Evolutionary conservation across 2,113 vertebrate genomes (phyloP).

Genomic region (Pachypanchax playfairii): DNA sequence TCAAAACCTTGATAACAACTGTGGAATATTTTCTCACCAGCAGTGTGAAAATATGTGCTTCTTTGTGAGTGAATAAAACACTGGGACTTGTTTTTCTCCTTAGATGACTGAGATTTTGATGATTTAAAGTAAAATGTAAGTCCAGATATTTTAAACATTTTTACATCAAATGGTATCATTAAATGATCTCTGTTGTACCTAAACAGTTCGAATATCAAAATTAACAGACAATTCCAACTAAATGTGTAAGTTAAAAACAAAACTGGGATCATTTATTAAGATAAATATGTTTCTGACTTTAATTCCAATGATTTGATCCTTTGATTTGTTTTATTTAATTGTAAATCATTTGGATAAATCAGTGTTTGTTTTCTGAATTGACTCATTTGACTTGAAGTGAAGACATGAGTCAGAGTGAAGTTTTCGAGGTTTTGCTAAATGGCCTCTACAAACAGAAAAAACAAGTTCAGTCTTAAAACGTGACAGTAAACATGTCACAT

Average conservation of each 20-base stretch:
- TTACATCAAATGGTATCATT: neutral
- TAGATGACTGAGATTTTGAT: neutral
- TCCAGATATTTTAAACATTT: neutral
- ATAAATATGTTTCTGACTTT: neutral
- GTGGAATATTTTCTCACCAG: constrained; percentile 15
- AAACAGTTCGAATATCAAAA: neutral
- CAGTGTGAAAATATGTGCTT: neutral
- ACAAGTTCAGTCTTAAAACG: too few species aligned
- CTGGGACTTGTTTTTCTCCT: neutral
- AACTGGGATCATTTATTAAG: neutral
- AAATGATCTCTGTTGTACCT: neutral
- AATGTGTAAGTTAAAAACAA: too few species aligned
- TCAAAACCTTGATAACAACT: constrained; percentile 23
- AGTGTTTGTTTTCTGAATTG: neutral
- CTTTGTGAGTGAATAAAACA: neutral
- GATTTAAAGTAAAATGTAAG: neutral
- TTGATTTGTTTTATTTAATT: neutral
- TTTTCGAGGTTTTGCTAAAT: constrained; percentile 38
- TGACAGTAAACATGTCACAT: too few species aligned
- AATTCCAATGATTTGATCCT: neutral
- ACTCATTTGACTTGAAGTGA: constrained; percentile 7
- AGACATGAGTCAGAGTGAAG: constrained; percentile 22
- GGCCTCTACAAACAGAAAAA: constrained; percentile 7
- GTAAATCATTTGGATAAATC: neutral
- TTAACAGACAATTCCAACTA: neutral